These are phyloP conservation scores for Panopea generosa DNA, from an alignment of 2,888 invertebrate genomes.

Conservation along the genomic window DNA sequence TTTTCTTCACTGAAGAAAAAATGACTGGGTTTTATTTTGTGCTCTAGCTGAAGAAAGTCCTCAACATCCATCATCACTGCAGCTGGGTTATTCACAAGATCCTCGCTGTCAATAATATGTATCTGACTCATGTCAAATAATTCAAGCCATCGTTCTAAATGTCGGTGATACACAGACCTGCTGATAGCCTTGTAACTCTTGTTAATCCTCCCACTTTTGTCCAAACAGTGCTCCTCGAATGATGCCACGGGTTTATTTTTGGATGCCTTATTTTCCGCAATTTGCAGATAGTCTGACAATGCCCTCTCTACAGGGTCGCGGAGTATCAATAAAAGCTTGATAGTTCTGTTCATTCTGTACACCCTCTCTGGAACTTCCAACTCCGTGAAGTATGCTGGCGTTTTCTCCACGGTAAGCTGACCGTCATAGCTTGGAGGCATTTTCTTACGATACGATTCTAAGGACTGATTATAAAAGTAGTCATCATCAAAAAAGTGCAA, in stretches of 20 bases:
- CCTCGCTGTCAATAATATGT: conserved; percentile 91
- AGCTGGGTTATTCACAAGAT: conserved; percentile 73
- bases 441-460: conserved; percentile 94
- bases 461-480: conserved; percentile 93
- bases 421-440: conserved; percentile 95
- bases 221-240: conserved; percentile 84
- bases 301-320: conserved; percentile 97
- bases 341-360: conserved; percentile 95
- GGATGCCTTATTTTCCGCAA: conserved; percentile 86
- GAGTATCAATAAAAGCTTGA: conserved; percentile 95
- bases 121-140: conserved; percentile 96
- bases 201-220: conserved; percentile 82
- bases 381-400: conserved; percentile 98
- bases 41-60: conserved; percentile 75
- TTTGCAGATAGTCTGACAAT: conserved; percentile 97
- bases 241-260: conserved; percentile 72
- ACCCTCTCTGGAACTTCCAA: conserved; percentile 97
- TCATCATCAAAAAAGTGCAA: conserved; percentile 98
- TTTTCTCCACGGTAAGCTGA: conserved; percentile 98
- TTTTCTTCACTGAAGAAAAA: conserved; percentile 98
- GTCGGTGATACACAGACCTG: conserved; percentile 86
- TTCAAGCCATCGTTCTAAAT: conserved; percentile 95
- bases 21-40: conserved; percentile 88
- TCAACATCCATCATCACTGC: conserved; percentile 76
- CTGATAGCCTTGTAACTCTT: conserved; percentile 84